Evolutionary conservation across 2,797 vertebrate genomes (phyloP).

Genomic region (Siniperca undulata): DNA sequence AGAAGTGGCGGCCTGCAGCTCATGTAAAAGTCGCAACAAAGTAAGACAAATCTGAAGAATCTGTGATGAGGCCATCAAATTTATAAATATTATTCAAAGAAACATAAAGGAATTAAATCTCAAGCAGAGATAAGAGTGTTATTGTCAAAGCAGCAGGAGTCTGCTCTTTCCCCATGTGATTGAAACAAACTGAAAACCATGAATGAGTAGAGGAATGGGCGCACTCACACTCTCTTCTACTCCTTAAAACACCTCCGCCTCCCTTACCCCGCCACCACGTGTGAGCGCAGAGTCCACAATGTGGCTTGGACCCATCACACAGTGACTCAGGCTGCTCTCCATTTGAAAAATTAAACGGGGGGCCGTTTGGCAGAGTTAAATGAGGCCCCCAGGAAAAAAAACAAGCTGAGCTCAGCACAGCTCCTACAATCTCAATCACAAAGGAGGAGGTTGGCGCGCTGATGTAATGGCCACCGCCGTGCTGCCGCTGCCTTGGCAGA

Average conservation of each 20-base stretch:
- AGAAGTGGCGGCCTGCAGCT: neutral
- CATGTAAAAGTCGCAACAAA: neutral
- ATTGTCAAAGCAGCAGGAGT: neutral
- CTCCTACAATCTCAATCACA: conserved; percentile 83
- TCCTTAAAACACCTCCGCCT: conserved; percentile 42
- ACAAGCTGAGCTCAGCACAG: conserved; percentile 84
- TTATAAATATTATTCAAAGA: neutral
- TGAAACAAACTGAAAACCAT: conserved; percentile 41
- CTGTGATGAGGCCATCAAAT: neutral
- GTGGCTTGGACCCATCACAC: conserved; percentile 74
- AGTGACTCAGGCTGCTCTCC: conserved; percentile 85
- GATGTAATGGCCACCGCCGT: conserved; percentile 81
- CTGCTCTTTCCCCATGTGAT: neutral
- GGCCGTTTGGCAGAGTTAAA: conserved; percentile 80
- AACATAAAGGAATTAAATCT: neutral
- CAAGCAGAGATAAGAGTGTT: neutral
- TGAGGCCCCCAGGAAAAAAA: conserved; percentile 78
- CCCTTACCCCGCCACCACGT: conserved; percentile 26
- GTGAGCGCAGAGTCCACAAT: conserved; percentile 35
- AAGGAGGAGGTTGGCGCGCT: conserved; percentile 77
- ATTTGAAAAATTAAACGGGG: conserved; percentile 85
- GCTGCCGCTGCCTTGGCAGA: conserved; percentile 83
- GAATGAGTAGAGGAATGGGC: conserved; percentile 39
- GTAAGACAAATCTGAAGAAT: neutral
- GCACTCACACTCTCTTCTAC: conserved; percentile 27